Percentiles rank a stretch among this genome's conserved stretches.
Evolutionary conservation across 2,888 invertebrate genomes (phyloP).

Genomic region (Ormyrus rosae): DNA sequence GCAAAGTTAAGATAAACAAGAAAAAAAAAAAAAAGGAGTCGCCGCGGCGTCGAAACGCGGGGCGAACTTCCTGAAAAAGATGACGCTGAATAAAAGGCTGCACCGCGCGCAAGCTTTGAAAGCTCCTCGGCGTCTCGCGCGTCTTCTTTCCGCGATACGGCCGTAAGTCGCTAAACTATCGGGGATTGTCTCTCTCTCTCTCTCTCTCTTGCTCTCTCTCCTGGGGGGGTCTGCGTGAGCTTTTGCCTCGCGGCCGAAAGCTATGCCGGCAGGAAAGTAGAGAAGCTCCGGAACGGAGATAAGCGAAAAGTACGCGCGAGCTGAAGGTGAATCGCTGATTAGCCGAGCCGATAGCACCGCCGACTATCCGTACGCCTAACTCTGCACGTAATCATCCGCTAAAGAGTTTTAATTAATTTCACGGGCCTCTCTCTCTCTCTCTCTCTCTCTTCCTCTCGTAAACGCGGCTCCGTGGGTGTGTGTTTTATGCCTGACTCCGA

Average conservation of each 20-base stretch:
- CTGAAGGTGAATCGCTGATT: conserved; percentile 45
- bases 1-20: neutral
- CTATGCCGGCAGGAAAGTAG: neutral
- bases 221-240: neutral
- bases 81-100: neutral
- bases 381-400: conserved; percentile 54
- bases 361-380: conserved; percentile 11
- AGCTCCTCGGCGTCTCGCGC: too few species aligned
- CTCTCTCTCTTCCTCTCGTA: too few species aligned
- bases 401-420: conserved; percentile 59
- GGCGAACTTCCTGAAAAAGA: neutral
- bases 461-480: conserved; percentile 9
- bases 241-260: conserved; percentile 12
- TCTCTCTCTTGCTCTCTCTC: too few species aligned
- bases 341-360: conserved; percentile 28
- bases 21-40: neutral
- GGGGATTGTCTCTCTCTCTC: conserved; percentile 31
- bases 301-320: conserved; percentile 15
- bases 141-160: neutral
- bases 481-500: conserved; percentile 45
- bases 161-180: neutral
- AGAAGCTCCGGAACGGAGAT: conserved; percentile 9
- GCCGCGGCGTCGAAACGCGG: neutral
- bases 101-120: neutral
- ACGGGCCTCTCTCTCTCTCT: conserved; percentile 15